These are phyloP conservation scores for Numenius arquata DNA, from an alignment of 2,113 vertebrate genomes.

Conservation along the genomic window DNA sequence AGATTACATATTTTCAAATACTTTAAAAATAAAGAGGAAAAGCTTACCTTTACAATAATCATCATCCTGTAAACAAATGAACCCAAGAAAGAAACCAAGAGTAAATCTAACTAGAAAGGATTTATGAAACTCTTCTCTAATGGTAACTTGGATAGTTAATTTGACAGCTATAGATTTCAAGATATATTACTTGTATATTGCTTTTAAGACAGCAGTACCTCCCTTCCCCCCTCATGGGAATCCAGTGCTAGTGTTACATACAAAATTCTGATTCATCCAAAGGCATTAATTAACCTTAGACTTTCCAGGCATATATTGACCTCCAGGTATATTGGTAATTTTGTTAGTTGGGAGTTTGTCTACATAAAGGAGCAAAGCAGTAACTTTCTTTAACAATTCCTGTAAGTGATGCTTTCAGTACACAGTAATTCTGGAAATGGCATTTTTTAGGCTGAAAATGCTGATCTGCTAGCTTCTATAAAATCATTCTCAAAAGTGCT, in stretches of 20 bases:
- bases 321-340: neutral
- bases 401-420: conserved; percentile 2
- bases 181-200: neutral
- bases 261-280: neutral
- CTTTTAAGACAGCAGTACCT: neutral
- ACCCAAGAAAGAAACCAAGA: neutral
- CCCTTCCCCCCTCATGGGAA: neutral
- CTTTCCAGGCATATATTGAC: neutral
- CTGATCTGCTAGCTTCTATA: neutral
- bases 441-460: neutral
- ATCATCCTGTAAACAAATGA: neutral
- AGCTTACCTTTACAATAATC: neutral
- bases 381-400: neutral
- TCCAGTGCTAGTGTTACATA: neutral
- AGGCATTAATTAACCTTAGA: neutral
- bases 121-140: neutral
- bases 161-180: neutral
- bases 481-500: neutral
- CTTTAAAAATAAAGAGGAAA: neutral
- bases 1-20: neutral
- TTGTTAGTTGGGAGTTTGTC: neutral
- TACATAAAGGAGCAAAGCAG: neutral
- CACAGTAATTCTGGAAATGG: neutral
- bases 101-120: neutral
- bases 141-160: neutral